phyloP scores from a whole-genome alignment of 2,888 invertebrate genomes.

The Bellardia bayeri region DNA sequence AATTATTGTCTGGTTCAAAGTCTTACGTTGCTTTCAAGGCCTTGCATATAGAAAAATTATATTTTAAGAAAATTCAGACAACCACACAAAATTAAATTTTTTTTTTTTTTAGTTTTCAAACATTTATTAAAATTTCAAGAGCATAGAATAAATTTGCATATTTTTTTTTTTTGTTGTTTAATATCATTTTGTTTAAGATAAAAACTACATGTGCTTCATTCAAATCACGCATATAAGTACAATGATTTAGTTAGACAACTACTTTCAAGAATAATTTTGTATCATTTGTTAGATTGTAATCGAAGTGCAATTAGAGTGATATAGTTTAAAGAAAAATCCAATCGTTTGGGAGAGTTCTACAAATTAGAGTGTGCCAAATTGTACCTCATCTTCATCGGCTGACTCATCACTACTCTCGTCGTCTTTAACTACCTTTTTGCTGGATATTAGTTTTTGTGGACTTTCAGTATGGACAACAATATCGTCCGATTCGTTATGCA shows the following conservation, averaged over 20 bases:
- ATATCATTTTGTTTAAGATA: slow-evolving; percentile 23
- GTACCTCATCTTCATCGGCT: slow-evolving; percentile 82
- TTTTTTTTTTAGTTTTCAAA: slow-evolving; percentile 41
- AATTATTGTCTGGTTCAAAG: not conserved
- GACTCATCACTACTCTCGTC: slow-evolving; percentile 65
- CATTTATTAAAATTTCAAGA: slow-evolving; percentile 59
- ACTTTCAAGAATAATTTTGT: slow-evolving; percentile 59
- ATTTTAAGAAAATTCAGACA: slow-evolving; percentile 21
- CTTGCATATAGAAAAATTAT: not conserved
- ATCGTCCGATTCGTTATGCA: slow-evolving; percentile 49
- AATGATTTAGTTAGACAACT: slow-evolving; percentile 47
- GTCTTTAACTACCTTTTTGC: not conserved
- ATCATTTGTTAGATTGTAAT: slow-evolving; percentile 31
- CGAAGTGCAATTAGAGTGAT: slow-evolving; percentile 58
- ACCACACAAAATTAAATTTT: slow-evolving; percentile 37
- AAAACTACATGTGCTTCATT: slow-evolving; percentile 65
- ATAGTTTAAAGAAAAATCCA: slow-evolving; percentile 47
- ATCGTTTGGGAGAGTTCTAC: slow-evolving; percentile 45
- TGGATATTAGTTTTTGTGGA: not conserved
- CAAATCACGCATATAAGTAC: slow-evolving; percentile 61
- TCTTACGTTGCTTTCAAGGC: not conserved
- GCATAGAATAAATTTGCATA: slow-evolving; percentile 31
- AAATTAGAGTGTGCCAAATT: slow-evolving; percentile 83
- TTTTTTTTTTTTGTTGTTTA: not conserved
- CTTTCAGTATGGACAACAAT: not conserved